phyloP scores from a whole-genome alignment of 2,113 vertebrate species.

The Alexandromys fortis region DNA sequence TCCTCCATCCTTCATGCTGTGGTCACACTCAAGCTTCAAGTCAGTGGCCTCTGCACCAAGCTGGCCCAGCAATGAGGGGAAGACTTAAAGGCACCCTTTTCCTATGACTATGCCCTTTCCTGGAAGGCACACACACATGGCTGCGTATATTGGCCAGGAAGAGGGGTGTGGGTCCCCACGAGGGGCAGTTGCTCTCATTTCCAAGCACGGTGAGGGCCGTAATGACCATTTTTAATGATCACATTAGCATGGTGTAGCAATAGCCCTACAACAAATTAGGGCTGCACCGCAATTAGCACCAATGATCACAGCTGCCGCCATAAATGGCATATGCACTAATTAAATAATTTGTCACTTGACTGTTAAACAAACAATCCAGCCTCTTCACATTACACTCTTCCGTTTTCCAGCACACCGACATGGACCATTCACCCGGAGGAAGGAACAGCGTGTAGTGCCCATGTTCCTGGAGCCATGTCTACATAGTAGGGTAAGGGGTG shows the following conservation, averaged over 20 bases:
- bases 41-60: neutral
- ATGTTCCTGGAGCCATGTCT: constrained; percentile 38
- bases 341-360: constrained; percentile 92
- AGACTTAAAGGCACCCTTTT: accelerated
- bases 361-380: constrained; percentile 87
- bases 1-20: constrained; percentile 65
- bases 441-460: constrained; percentile 69
- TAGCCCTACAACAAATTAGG: constrained; percentile 86
- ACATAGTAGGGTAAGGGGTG: neutral
- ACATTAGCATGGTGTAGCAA: constrained; percentile 83
- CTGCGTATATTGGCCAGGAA: neutral
- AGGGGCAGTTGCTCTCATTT: constrained; percentile 75
- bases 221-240: constrained; percentile 83
- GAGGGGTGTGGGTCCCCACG: neutral
- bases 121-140: neutral
- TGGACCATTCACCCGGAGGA: constrained; percentile 81
- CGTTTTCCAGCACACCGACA: constrained; percentile 76
- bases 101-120: neutral
- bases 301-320: constrained; percentile 87
- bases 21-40: neutral
- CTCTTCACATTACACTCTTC: constrained; percentile 84
- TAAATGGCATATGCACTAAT: constrained; percentile 89
- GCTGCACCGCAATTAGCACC: constrained; percentile 86
- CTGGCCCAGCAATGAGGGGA: no score
- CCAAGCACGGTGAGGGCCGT: constrained; percentile 72